Conservation (phyloP, 1,140 invertebrate genomes). For the Papilio aristodemus region DNA sequence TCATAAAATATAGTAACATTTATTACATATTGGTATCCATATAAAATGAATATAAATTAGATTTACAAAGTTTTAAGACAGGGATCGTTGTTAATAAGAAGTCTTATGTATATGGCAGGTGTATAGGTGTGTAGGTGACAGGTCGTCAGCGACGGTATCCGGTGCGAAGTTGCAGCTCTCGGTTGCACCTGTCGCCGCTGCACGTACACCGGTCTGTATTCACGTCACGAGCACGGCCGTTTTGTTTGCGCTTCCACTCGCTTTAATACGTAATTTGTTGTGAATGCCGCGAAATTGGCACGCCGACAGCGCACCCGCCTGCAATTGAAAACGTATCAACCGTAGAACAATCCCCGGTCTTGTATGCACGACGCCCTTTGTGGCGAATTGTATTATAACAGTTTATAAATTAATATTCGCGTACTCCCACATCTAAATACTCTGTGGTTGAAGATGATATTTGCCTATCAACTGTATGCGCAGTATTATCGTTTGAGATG, state of each 20-base stretch:
- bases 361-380: slow-evolving; percentile 8
- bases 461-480: no score
- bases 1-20: no score
- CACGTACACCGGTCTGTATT: slow-evolving; percentile 59
- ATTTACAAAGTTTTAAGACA: no score
- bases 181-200: slow-evolving; percentile 41
- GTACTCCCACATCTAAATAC: neutral
- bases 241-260: slow-evolving; percentile 76
- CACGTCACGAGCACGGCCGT: slow-evolving; percentile 76
- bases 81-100: no score
- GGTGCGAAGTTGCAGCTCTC: slow-evolving; percentile 6
- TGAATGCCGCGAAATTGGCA: slow-evolving; percentile 78
- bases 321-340: slow-evolving; percentile 72
- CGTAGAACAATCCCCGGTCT: slow-evolving; percentile 32
- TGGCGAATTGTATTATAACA: neutral
- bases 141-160: neutral
- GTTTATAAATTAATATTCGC: neutral
- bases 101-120: no score
- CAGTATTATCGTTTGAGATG: neutral
- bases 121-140: neutral
- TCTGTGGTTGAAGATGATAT: neutral
- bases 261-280: slow-evolving; percentile 78
- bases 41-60: no score
- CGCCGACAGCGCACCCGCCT: slow-evolving; percentile 60
- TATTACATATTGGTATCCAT: no score